Conservation (phyloP, 2,797 vertebrate genomes). For the Salarias fasciatus region DNA sequence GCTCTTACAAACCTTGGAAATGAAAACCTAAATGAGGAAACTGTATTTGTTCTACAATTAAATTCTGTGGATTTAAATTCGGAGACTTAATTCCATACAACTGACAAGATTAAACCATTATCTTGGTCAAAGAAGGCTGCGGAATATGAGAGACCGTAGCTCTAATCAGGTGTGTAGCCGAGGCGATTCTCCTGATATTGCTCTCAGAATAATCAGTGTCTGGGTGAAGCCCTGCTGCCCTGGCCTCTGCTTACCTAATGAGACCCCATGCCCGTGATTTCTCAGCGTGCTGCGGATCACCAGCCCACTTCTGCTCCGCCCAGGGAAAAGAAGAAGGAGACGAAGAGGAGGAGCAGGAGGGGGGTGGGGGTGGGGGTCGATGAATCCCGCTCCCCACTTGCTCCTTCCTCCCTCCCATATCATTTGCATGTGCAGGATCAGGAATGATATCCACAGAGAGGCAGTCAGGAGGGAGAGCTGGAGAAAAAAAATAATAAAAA, state of each 20-base stretch:
- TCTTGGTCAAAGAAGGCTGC: conserved; percentile 42
- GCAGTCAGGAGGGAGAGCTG: conserved; percentile 60
- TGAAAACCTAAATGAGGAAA: neutral
- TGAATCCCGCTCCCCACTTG: conserved; percentile 41
- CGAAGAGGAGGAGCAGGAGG: conserved; percentile 30
- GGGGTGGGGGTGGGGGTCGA: conserved; percentile 23
- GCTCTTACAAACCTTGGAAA: conserved; percentile 7
- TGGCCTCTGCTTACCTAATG: conserved; percentile 83
- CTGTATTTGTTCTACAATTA: conserved; percentile 14
- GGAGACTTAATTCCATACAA: conserved; percentile 21
- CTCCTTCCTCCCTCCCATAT: conserved; percentile 38
- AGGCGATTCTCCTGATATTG: conserved; percentile 62
- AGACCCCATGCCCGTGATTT: conserved; percentile 76
- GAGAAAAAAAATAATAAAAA: conserved; percentile 46
- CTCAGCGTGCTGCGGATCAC: conserved; percentile 65
- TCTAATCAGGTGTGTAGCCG: conserved; percentile 63
- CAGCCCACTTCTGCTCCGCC: conserved; percentile 62
- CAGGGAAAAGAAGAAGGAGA: conserved; percentile 65
- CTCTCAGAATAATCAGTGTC: conserved; percentile 75
- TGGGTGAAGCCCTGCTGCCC: conserved; percentile 68
- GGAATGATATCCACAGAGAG: conserved; percentile 76
- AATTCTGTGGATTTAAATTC: conserved; percentile 21
- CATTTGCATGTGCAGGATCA: conserved; percentile 81
- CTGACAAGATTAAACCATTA: conserved; percentile 34
- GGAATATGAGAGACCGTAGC: conserved; percentile 46